These are phyloP conservation scores for Nemopilema nomurai DNA, from an alignment of 30 jellyfish, hydroid and myxozoan genomes.

Conservation along the genomic window DNA sequence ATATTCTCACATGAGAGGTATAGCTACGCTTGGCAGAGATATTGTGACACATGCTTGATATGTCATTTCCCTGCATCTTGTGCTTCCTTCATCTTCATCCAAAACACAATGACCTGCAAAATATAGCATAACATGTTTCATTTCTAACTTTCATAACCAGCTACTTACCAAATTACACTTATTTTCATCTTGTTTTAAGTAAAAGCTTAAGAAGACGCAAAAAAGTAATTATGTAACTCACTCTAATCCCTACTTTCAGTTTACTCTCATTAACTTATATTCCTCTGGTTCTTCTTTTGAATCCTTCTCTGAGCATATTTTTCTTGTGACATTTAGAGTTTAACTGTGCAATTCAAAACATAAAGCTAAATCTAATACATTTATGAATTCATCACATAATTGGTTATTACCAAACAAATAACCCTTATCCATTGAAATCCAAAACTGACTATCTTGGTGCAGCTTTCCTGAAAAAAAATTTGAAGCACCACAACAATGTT, in stretches of 20 bases:
- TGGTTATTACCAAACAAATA: conserved; percentile 17
- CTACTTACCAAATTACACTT: too few species aligned
- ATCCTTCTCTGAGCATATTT: too few species aligned
- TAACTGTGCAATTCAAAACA: too few species aligned
- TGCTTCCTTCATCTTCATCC: conserved; percentile 42
- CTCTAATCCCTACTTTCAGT: too few species aligned
- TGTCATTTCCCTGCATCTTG: conserved; percentile 48
- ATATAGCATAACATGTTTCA: not conserved
- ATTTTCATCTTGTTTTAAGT: too few species aligned
- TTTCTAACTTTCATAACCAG: too few species aligned
- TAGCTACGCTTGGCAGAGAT: conserved; percentile 22
- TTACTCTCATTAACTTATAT: too few species aligned
- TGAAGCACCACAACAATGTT: not conserved
- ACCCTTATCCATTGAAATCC: conserved; percentile 21
- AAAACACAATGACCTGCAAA: conserved; percentile 42
- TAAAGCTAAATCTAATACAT: too few species aligned
- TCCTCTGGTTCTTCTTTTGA: too few species aligned
- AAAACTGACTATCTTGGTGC: conserved; percentile 20
- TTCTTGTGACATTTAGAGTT: too few species aligned
- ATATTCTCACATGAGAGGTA: conserved; percentile 37
- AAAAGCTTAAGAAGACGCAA: too few species aligned
- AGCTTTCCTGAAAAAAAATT: conserved; percentile 7
- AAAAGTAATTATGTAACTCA: too few species aligned
- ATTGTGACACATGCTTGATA: conserved; percentile 52
- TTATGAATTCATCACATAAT: not conserved